phyloP scores from a whole-genome alignment of 2,797 vertebrate species.

The Silurus lanzhouensis region DNA sequence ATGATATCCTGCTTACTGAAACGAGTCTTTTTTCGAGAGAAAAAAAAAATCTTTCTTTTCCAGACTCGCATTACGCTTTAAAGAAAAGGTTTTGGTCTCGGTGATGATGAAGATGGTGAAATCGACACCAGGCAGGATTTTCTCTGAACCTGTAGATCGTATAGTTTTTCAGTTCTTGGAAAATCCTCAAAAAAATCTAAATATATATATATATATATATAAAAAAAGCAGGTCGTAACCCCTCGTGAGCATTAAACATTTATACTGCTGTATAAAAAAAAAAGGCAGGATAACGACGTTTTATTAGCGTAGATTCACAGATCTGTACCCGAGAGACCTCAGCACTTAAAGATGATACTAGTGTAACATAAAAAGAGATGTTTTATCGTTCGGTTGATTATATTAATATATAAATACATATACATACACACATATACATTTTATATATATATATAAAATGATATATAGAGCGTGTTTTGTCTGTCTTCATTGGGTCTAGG shows the following conservation, averaged over 20 bases:
- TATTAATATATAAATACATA: slow-evolving; percentile 19
- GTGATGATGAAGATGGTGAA: background rate
- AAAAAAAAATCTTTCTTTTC: background rate
- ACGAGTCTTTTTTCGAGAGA: no score
- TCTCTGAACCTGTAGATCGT: background rate
- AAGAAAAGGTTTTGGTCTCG: background rate
- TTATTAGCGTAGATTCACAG: background rate
- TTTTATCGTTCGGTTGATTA: slow-evolving; percentile 32
- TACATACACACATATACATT: background rate
- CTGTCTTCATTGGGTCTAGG: slow-evolving; percentile 4
- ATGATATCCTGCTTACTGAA: background rate
- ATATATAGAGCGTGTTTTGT: background rate
- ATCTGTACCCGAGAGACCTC: slow-evolving; percentile 2
- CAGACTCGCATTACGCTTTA: background rate
- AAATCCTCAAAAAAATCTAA: background rate
- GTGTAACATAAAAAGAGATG: slow-evolving; percentile 20
- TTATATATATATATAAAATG: no score
- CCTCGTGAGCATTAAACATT: background rate
- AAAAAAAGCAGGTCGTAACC: background rate
- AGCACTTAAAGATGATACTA: slow-evolving; percentile 17
- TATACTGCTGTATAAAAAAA: background rate
- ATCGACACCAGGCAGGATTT: background rate
- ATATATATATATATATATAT: no score
- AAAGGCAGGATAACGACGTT: background rate
- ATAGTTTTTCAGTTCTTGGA: background rate